These are phyloP conservation scores for Trachurus trachurus DNA, from an alignment of 2,797 vertebrate genomes.

Conservation along the genomic window DNA sequence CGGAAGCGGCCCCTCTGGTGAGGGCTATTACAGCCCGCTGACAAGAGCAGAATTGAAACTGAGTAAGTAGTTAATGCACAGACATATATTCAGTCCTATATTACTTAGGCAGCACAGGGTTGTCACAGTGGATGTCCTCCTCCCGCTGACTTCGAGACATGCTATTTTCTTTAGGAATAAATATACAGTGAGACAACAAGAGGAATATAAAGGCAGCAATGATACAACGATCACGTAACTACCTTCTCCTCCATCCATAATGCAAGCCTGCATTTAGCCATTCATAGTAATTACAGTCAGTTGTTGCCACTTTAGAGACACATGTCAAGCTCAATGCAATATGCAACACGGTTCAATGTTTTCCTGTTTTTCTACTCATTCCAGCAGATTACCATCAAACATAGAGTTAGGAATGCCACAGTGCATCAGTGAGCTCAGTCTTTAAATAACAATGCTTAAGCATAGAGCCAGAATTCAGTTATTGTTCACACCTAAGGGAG, in stretches of 20 bases:
- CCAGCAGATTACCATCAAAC: slow-evolving; percentile 80
- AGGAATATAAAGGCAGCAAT: slow-evolving; percentile 20
- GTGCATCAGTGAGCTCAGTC: slow-evolving; percentile 46
- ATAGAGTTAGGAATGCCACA: slow-evolving; percentile 43
- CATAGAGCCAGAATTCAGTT: slow-evolving; percentile 50
- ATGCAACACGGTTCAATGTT: slow-evolving; percentile 55
- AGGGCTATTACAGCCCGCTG: slow-evolving; percentile 40
- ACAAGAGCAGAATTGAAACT: slow-evolving; percentile 42
- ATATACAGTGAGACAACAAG: slow-evolving; percentile 3
- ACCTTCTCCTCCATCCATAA: slow-evolving; percentile 41
- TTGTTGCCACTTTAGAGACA: slow-evolving; percentile 60
- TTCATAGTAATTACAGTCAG: slow-evolving; percentile 61
- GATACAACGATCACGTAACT: slow-evolving; percentile 32
- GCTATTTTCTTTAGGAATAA: slow-evolving; percentile 13
- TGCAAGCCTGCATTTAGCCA: slow-evolving; percentile 46
- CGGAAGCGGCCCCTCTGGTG: slow-evolving; percentile 33
- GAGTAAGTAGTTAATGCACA: slow-evolving; percentile 24
- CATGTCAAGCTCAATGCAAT: slow-evolving; percentile 64
- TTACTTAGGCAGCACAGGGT: neutral
- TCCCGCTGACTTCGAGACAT: slow-evolving; percentile 22
- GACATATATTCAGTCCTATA: slow-evolving; percentile 8
- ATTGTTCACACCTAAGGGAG: slow-evolving; percentile 47
- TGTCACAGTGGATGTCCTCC: slow-evolving; percentile 2
- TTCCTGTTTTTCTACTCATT: slow-evolving; percentile 71
- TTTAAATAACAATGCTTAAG: slow-evolving; percentile 40